phyloP scores from a whole-genome alignment of 2,797 vertebrate genomes.

The Cetoscarus ocellatus region DNA sequence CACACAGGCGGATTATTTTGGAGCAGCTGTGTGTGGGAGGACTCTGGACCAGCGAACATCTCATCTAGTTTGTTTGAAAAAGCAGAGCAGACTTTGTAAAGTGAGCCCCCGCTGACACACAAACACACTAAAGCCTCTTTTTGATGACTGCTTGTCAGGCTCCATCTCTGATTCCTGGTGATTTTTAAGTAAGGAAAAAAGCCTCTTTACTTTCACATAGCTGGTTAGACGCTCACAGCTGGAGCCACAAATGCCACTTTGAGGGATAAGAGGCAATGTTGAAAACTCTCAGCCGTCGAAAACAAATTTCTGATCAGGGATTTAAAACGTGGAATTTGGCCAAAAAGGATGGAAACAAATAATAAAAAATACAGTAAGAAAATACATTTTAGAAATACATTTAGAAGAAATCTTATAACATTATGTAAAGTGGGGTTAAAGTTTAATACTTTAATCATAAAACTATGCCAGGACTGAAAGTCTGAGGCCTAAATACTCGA shows the following conservation, averaged over 20 bases:
- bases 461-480: no score
- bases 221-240: not conserved
- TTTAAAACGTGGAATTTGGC: not conserved
- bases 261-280: constrained; percentile 20
- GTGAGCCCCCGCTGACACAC: constrained; percentile 45
- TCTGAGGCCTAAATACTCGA: no score
- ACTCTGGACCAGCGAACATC: constrained; percentile 63
- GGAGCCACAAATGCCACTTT: not conserved
- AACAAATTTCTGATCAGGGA: not conserved
- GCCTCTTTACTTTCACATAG: constrained; percentile 19
- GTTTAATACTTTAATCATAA: no score
- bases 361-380: no score
- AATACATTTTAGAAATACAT: no score
- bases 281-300: not conserved
- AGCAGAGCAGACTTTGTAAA: constrained; percentile 51
- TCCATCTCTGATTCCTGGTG: constrained; percentile 6
- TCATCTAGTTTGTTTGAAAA: constrained; percentile 56
- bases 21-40: constrained; percentile 79
- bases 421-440: no score
- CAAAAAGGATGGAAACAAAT: not conserved
- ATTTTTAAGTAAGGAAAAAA: constrained; percentile 4
- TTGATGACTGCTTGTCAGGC: constrained; percentile 9
- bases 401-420: no score
- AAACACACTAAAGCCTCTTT: constrained; percentile 46
- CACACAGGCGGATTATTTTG: constrained; percentile 53